A percentile compares a stretch with the other conserved stretches of the same genome.
Conservation (phyloP, 2,888 invertebrate species). For the Neoaliturus tenellus region DNA sequence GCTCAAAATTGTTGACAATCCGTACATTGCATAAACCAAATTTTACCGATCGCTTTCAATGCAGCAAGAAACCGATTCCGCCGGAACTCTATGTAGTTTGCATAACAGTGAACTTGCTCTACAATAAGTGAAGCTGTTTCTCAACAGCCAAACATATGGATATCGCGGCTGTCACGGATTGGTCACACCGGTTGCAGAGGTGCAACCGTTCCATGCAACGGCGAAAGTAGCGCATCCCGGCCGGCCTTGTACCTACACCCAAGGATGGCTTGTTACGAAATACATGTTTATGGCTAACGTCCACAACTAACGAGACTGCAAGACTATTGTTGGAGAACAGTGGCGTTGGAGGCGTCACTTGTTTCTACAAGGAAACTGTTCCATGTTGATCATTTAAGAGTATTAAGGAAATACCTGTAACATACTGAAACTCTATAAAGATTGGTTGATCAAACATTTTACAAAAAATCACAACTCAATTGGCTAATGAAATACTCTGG, state of each 20-base stretch:
- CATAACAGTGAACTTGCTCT: background rate
- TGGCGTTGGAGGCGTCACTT: no score
- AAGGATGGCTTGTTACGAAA: slow-evolving; percentile 9
- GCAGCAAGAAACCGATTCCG: background rate
- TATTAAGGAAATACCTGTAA: no score
- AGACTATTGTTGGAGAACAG: no score
- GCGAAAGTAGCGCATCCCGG: slow-evolving; percentile 31
- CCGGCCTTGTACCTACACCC: slow-evolving; percentile 1
- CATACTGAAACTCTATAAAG: no score
- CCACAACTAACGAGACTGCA: slow-evolving; percentile 10
- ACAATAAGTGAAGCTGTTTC: background rate
- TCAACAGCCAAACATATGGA: background rate
- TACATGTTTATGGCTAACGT: background rate
- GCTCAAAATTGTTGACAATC: no score
- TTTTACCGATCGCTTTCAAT: no score
- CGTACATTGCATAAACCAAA: no score
- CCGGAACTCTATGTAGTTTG: background rate
- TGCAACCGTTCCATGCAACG: background rate
- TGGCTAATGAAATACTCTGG: no score
- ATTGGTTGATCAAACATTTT: no score
- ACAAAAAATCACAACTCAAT: no score
- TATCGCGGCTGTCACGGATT: background rate
- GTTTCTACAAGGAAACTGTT: no score
- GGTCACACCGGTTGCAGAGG: background rate
- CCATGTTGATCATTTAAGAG: no score